Conservation (phyloP, 2,888 invertebrate genomes). For the Cheilosia variabilis region DNA sequence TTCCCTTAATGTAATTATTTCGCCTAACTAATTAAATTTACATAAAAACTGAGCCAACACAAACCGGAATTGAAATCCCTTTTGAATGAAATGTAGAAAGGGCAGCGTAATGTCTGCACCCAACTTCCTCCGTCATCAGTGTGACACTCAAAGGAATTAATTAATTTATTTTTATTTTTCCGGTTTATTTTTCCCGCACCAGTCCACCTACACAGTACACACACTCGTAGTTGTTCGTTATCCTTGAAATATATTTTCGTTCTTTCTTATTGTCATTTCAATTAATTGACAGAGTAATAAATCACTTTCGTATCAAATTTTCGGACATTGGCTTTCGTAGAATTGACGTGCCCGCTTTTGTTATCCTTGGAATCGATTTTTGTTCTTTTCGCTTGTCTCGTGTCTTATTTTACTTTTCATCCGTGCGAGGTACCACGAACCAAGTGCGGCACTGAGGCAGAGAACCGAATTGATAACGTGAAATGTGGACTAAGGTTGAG, state of each 20-base stretch:
- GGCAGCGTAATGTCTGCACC: constrained; percentile 1
- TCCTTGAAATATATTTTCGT: constrained; percentile 2
- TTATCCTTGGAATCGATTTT: constrained; percentile 68
- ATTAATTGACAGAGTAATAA: constrained; percentile 73
- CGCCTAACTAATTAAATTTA: constrained; percentile 58
- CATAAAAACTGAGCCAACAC: constrained; percentile 29
- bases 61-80: constrained; percentile 21
- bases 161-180: constrained; percentile 39
- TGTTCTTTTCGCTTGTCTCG: background rate
- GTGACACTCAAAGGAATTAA: constrained; percentile 34
- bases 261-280: constrained; percentile 49
- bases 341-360: constrained; percentile 67
- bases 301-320: constrained; percentile 74
- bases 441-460: constrained; percentile 33
- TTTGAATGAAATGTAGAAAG: constrained; percentile 23
- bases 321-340: constrained; percentile 68
- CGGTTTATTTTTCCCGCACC: background rate
- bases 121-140: background rate
- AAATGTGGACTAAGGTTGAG: constrained; percentile 55
- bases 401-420: background rate
- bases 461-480: constrained; percentile 71
- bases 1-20: constrained; percentile 34
- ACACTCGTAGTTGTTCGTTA: background rate
- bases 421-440: constrained; percentile 10
- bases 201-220: background rate